Evolutionary conservation across 2,888 invertebrate genomes (phyloP).

Genomic region (Platycheirus albimanus): DNA sequence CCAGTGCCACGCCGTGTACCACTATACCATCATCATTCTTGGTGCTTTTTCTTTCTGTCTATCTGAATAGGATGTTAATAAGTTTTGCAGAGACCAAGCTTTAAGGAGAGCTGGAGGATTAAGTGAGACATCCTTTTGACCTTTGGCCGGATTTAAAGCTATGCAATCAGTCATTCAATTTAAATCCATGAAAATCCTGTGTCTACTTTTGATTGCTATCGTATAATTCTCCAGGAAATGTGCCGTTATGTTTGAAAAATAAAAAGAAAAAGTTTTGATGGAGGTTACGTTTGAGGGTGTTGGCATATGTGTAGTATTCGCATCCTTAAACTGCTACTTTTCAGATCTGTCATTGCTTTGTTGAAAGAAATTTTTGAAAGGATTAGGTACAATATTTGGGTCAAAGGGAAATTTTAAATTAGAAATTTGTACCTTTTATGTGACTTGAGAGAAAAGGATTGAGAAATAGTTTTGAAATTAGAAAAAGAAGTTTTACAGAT

Average conservation of each 20-base stretch:
- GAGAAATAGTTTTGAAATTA: no score
- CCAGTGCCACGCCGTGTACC: conserved; percentile 1
- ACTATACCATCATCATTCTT: conserved; percentile 7
- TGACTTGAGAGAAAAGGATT: no score
- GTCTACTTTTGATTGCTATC: conserved; percentile 53
- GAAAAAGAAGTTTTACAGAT: no score
- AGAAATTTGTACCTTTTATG: no score
- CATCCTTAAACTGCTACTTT: no score
- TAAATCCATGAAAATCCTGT: conserved; percentile 59
- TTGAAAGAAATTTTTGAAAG: no score
- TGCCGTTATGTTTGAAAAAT: not conserved
- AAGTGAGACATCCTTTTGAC: conserved; percentile 59
- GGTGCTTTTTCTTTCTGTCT: conserved; percentile 38
- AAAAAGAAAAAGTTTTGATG: conserved; percentile 9
- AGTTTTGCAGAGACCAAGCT: conserved; percentile 60
- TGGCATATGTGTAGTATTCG: no score
- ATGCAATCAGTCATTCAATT: conserved; percentile 70
- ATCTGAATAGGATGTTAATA: conserved; percentile 71
- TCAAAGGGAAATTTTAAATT: no score
- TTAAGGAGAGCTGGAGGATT: conserved; percentile 66
- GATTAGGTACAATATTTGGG: no score
- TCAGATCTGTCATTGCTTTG: no score
- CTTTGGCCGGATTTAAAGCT: conserved; percentile 58
- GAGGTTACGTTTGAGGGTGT: not conserved
- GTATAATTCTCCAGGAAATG: not conserved